These are phyloP conservation scores for Spodoptera exigua DNA, from an alignment of 2,888 invertebrate species.

Conservation along the genomic window DNA sequence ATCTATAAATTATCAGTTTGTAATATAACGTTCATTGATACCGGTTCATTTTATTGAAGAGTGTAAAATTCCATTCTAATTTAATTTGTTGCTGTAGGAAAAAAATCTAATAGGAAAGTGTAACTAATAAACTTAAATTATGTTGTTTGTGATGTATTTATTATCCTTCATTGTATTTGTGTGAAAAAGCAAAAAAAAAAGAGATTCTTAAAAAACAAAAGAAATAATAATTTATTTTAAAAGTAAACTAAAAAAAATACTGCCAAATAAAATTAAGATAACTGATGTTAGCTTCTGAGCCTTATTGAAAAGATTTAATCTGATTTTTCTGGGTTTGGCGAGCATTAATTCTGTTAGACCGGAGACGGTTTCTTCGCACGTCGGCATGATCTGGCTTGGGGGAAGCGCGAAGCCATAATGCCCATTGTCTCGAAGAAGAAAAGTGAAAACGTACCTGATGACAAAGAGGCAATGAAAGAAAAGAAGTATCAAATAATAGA, in stretches of 20 bases:
- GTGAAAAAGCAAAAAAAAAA: neutral
- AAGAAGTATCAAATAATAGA: no score
- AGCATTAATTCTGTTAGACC: constrained; percentile 87
- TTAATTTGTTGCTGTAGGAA: no score
- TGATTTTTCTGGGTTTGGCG: constrained; percentile 62
- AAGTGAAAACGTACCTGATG: constrained; percentile 74
- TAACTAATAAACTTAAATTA: no score
- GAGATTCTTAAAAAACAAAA: neutral
- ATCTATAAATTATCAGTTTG: no score
- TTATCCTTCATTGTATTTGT: no score
- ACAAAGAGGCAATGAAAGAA: neutral
- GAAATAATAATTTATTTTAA: constrained; percentile 23
- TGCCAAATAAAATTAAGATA: constrained; percentile 20
- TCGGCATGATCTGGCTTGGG: constrained; percentile 89
- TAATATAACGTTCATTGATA: no score
- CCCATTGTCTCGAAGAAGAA: constrained; percentile 90
- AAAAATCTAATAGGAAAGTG: no score
- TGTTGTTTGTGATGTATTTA: no score
- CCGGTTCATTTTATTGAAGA: no score
- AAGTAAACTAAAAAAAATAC: constrained; percentile 21
- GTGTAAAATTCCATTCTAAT: no score
- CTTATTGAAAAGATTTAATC: constrained; percentile 51
- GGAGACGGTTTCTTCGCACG: constrained; percentile 89
- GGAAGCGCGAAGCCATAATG: constrained; percentile 92
- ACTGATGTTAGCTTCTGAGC: constrained; percentile 3